Evolutionary conservation across 2,113 vertebrate genomes (phyloP).

Genomic region (Ailurus styani): DNA sequence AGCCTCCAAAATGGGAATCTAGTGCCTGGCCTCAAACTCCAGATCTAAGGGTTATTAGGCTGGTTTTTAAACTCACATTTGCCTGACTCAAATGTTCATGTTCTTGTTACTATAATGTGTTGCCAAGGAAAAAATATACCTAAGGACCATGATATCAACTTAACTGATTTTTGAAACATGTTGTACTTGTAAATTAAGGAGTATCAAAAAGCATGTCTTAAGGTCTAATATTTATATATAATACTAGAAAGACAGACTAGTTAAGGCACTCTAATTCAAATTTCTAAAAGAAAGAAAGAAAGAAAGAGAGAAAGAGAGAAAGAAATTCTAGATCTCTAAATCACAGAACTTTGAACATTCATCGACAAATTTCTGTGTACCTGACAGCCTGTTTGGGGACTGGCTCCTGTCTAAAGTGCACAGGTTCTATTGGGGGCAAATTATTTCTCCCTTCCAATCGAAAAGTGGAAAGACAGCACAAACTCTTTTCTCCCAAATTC

Average conservation of each 20-base stretch:
- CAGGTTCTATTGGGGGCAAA: not conserved
- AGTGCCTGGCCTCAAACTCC: not conserved
- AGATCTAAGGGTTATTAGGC: not conserved
- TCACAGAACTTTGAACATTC: not conserved
- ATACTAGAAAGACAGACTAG: not conserved
- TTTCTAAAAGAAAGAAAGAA: not conserved
- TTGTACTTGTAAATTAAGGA: not conserved
- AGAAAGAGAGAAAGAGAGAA: not conserved
- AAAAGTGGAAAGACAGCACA: not conserved
- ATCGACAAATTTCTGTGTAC: not conserved
- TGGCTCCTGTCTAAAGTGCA: not conserved
- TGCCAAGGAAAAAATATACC: not conserved
- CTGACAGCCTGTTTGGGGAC: not conserved
- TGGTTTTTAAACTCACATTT: not conserved
- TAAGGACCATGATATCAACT: not conserved
- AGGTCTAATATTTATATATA: not conserved
- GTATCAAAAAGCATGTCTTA: not conserved
- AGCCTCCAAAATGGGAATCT: not conserved
- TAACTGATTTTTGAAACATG: not conserved
- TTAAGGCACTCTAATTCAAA: not conserved
- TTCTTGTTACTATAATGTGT: not conserved
- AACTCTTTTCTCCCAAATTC: not conserved
- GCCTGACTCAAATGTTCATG: not conserved
- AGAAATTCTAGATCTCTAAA: not conserved
- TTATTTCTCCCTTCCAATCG: not conserved